Evolutionary conservation across 2,888 invertebrate genomes (phyloP), one percentile per base, ranked within the genome.

Genomic region (Latheticus oryzae): DNA sequence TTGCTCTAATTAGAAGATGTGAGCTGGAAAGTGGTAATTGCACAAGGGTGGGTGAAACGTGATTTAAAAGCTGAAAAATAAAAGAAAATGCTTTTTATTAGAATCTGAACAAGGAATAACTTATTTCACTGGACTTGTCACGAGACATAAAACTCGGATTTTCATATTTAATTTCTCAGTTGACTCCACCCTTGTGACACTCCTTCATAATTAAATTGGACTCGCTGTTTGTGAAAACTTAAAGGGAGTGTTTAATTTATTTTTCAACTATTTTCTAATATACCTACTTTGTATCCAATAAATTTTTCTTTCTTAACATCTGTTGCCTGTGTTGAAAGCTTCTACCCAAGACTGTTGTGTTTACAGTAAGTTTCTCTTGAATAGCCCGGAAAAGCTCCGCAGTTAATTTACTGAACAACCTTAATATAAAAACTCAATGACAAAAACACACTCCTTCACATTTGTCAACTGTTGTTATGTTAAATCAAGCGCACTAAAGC

Each of bases 381-480:
- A n/a, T n/a, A n/a, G n/a, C 9, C 23, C 16, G 17, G 21, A 8
- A 42, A 42, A 42, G 26, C n/a, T 42, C 12, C 21, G 52, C 12
- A n/a, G 51, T 19, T 35, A 57, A 57, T 51, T 57, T 42, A 43
- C 13, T 51, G 37, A 35, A 37, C 16, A 43, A 54, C 26, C 43
- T 53, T 30, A 40, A 50, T 48, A 48, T 24, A 40, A 56, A 56
- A 51, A 37, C 35, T n/a, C 43, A 37, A 50, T 26, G 57, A 57
- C 57, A 57, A 50, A 51, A 57, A 57, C 57, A 57, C 35, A 15
- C 57, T 42, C 19, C 16, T 16, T 5, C 30, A 33, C 51, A 57
- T 57, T 51, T 57, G 42, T 57, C 57, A 43, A 51, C 8, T 35
- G 23, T 17, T 42, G 51, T 28, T 51, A 35, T 42, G 57, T 57